Evolutionary conservation across 1,140 invertebrate species (phyloP).

Genomic region (Trichonephila clavipes): DNA sequence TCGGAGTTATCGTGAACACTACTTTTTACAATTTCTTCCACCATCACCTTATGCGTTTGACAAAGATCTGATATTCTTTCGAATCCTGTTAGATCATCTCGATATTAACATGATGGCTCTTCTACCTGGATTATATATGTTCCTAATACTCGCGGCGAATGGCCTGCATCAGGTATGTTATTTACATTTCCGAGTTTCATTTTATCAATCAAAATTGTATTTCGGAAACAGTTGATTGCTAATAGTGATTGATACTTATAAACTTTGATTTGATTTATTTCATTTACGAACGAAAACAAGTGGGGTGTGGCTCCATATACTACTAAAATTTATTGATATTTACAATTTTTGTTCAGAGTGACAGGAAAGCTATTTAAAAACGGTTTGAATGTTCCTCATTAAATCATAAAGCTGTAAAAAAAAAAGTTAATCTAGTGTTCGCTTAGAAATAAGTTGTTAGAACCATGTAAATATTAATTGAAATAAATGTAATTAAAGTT

Average conservation of each 20-base stretch:
- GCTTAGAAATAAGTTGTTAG: too few relatives aligned
- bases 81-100: background rate
- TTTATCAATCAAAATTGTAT: background rate
- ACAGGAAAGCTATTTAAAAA: too few relatives aligned
- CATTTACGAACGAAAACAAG: background rate
- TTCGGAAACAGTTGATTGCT: background rate
- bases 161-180: background rate
- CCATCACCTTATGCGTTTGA: background rate
- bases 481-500: too few relatives aligned
- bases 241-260: background rate
- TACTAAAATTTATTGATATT: background rate
- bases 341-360: too few relatives aligned
- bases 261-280: background rate
- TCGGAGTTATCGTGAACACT: background rate
- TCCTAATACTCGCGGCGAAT: background rate
- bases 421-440: too few relatives aligned
- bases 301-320: background rate
- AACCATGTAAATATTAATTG: too few relatives aligned
- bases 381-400: too few relatives aligned
- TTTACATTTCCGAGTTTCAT: background rate
- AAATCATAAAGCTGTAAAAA: too few relatives aligned
- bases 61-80: background rate
- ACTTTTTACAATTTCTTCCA: background rate
- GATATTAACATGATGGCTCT: background rate
- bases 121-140: conserved; percentile 8